Evolutionary conservation across 2,888 invertebrate species (phyloP), one percentile per base, ranked within the genome.

Genomic region (Yponomeuta evonymella): DNA sequence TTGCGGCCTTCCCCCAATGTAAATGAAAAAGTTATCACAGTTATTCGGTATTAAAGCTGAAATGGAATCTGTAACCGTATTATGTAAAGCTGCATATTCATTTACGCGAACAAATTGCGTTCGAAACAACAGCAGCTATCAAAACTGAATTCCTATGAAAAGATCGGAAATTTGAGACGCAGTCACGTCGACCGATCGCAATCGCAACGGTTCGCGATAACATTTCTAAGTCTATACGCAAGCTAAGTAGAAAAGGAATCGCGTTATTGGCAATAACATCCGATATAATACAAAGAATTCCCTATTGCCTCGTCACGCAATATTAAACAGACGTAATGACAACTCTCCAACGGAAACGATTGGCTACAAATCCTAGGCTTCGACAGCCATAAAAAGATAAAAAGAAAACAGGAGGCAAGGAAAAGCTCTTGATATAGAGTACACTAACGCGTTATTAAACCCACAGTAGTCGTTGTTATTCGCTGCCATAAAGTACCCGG

Each of bases 321-420:
- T 30, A 33, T 29, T 65, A 65, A 33, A 23, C 65, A 65, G 65
- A 65, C 30, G 33, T 65, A 65, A 65, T 65, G 33, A 30, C 65
- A 29, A 11, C 65, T 11, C 11, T 65, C 33, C 51, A 58, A 58
- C 51, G 65, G 29, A 30, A 30, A 29, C 65, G 33, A 30, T 33
- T 65, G 29, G 65, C 33, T 65, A 65, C 29, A 65, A 30, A 65
- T 65, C 29, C 65, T 65, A 33, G 10, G 11, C 33, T 29, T 43
- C 43, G 43, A 58, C 15, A 12, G 51, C 51, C 15, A 58, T 58
- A 58, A 58, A 43, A 30, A 65, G 29, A 65, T 15, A 23, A 23
- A 65, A 65, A 33, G 65, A 30, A 65, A 30, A 23, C 33, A 23
- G 33, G 2, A n/a, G 29, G 43, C 1, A 23, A 11, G 43, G 15